Base-by-base conservation (phyloP, 2,113 vertebrate genomes). In the Phyllopteryx taeniolatus region DNA sequence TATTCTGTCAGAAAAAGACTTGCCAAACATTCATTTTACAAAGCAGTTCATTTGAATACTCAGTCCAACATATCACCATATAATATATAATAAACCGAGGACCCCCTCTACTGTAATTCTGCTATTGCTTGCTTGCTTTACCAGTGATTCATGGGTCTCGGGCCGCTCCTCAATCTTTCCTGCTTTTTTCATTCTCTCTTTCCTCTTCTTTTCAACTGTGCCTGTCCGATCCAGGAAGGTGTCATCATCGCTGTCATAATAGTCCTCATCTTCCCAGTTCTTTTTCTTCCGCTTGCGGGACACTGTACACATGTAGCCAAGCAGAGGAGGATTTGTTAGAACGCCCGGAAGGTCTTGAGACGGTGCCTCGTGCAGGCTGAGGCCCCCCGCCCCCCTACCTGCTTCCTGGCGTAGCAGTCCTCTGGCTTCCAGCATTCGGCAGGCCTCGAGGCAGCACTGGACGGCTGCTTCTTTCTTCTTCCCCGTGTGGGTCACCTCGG, bases 251-350 rank as follows among this genome's bases (percentile, higher is more conserved):
- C 98, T 99, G 85, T 99, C 96, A 54, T 99, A 99, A 85, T 94
- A 99, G 70, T 99, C 98, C 77, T 98, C 96, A 14, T 96, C 96
- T 76, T 98, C 97, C 98, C 98, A 99, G 91, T 98, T 97, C 87
- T 98, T 99, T 78, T 95, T 93, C 85, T 94, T 98, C 72, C 97
- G 95, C 88, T 99, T 99, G 10, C 98, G 94, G 59, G 97, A 98
- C 62, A 98, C 97, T 99, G 77, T 4, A 65, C 17, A 63, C 1
- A 59, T 2, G 22, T 4, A 53, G 22, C 5, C 46, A 46, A 15
- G n/a, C 68, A 35, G n/a, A 12, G 68, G 35, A 31, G 6, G 7
- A 17, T 1, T 57, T 0, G 64, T 0, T 44, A 6, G 1, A 14
- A 42, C 19, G n/a, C 44, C 56, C 15, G 4, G 0, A 11, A 53